Base-by-base conservation (phyloP, 2,797 vertebrate genomes). In the Eleutherodactylus coqui region DNA sequence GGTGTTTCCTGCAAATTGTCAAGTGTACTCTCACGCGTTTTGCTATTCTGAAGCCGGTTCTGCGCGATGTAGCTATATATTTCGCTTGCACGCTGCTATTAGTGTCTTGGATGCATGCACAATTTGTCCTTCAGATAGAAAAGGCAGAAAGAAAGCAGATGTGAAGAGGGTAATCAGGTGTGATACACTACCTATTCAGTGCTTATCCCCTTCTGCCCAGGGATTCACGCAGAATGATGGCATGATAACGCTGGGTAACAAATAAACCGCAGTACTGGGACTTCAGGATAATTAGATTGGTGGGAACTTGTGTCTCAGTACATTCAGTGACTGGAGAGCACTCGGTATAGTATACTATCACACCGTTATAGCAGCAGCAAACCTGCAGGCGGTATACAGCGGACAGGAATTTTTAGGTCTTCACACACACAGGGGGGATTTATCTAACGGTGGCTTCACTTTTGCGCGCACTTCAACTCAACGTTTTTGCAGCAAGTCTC, bases 111-210 rank as follows among this genome's bases (percentile, higher is more conserved):
- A 82, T 86, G 79, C 41, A 87, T 79, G 81, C 67, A 79, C 82
- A 84, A 84, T 87, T 87, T 84, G 70, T 86, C 85, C 85, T 86
- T 82, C 85, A 86, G 47, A 81, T 70, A 32, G 24, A 69, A 82
- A 55, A 64, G 21, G 32, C 51, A 36, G 41, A 49, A 17, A 51
- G 75, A 79, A 84, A 55, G 73, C 27, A 75, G 49, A 27, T 21
- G 60, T 62, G 62, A 64, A 72, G 45, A 75, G 76, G 82, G 82
- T 84, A 84, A 84, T 87, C 86, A 84, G 77, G 86, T 87, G 82
- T 75, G 64, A 79, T 75, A 60, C 76, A 55, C 72, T 85, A 86
- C 62, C 70, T 80, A 73, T 79, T 73, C 82, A 79, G 51, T 51
- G 81, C 51, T 79, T 47, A 79, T 73, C 64, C 62, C 60, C 41